Conservation (phyloP, 2,888 invertebrate species). For the Drosophila sordidula region DNA sequence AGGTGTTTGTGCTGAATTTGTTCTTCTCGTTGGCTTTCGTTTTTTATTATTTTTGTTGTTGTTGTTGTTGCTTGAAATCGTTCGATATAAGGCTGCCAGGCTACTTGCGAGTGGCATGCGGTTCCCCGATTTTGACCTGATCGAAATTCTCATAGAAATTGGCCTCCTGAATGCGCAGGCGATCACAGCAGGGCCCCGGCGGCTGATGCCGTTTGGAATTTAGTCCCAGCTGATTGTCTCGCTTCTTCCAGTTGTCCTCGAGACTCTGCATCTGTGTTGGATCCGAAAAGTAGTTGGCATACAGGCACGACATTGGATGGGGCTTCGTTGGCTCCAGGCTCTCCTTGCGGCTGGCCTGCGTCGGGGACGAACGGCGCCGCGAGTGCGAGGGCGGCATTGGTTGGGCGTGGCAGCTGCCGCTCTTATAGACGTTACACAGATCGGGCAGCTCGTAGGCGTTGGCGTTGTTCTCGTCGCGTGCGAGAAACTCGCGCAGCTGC, state of each 20-base stretch:
- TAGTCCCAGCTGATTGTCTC: not conserved
- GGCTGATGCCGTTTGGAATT: slow-evolving; percentile 1
- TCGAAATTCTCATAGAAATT: slow-evolving; percentile 17
- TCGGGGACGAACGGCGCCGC: not conserved
- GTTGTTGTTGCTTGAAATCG: not conserved
- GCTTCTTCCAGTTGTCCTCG: slow-evolving; percentile 15
- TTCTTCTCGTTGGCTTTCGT: not conserved
- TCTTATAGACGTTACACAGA: slow-evolving; percentile 47
- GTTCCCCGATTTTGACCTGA: not conserved
- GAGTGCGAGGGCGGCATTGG: not conserved
- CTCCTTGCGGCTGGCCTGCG: not conserved
- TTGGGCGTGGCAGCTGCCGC: slow-evolving; percentile 25
- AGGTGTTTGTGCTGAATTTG: not conserved
- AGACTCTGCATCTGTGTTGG: not conserved
- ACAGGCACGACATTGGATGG: not conserved
- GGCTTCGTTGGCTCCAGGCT: not conserved
- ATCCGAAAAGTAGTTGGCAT: slow-evolving; percentile 2
- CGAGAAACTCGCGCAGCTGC: slow-evolving; percentile 53
- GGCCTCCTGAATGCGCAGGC: slow-evolving; percentile 22
- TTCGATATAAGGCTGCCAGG: not conserved
- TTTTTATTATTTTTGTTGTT: not conserved
- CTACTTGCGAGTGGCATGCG: slow-evolving; percentile 16
- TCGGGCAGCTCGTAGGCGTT: slow-evolving; percentile 56
- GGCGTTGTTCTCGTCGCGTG: slow-evolving; percentile 60
- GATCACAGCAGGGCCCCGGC: slow-evolving; percentile 2